Conservation (phyloP, 2,113 vertebrate species). For the Amblyopsis rosae region DNA sequence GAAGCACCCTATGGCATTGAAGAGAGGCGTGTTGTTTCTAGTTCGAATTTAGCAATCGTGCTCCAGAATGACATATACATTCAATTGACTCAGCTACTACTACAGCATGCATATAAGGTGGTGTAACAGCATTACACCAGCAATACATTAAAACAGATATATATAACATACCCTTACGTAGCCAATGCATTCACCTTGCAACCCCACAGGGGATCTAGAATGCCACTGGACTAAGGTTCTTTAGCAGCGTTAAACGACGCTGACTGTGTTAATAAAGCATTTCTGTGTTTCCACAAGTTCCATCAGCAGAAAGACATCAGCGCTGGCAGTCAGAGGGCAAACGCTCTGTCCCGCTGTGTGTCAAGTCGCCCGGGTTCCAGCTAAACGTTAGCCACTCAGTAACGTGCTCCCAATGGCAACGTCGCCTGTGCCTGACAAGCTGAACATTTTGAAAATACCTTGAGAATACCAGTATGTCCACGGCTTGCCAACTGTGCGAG, state of each 20-base stretch:
- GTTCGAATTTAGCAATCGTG: too few species aligned
- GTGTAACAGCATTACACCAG: too few species aligned
- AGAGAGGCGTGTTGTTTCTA: too few species aligned
- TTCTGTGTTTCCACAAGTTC: constrained; percentile 48
- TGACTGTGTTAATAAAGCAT: constrained; percentile 22
- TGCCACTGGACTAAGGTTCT: constrained; percentile 12
- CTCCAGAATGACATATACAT: too few species aligned
- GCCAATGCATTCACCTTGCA: too few species aligned
- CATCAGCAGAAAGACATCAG: constrained; percentile 45
- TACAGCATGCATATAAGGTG: too few species aligned
- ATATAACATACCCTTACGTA: too few species aligned
- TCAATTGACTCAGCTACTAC: too few species aligned
- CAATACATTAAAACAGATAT: too few species aligned
- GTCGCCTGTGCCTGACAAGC: constrained; percentile 65
- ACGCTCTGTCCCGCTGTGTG: constrained; percentile 17
- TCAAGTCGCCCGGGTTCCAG: constrained; percentile 39
- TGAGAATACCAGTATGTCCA: constrained; percentile 39
- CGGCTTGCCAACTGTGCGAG: constrained; percentile 25
- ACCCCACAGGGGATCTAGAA: too few species aligned
- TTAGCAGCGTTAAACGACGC: constrained; percentile 27
- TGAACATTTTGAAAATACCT: constrained; percentile 68
- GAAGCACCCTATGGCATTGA: too few species aligned
- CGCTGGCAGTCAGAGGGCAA: constrained; percentile 38
- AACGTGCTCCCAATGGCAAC: constrained; percentile 58
- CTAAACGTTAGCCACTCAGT: constrained; percentile 25